phyloP scores from a whole-genome alignment of 2,113 vertebrate genomes.

The Pontoporia blainvillei region DNA sequence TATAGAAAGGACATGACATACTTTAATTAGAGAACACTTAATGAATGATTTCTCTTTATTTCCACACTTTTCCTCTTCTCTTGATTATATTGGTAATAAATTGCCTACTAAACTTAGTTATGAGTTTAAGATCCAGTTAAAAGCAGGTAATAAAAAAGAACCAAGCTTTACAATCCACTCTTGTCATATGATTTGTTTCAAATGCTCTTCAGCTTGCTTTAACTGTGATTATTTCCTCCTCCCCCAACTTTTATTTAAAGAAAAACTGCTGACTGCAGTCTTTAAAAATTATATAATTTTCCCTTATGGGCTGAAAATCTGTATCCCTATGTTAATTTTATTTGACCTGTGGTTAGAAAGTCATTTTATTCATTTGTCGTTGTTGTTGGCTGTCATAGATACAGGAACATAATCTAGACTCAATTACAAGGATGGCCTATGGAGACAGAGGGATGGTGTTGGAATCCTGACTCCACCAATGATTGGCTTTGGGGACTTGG shows the following conservation, averaged over 20 bases:
- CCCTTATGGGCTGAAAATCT: not conserved
- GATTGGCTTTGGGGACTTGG: not conserved
- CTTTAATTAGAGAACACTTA: constrained; percentile 38
- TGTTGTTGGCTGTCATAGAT: not conserved
- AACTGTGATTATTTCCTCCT: not conserved
- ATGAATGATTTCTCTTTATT: constrained; percentile 36
- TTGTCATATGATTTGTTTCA: not conserved
- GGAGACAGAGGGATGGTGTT: not conserved
- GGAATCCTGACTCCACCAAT: not conserved
- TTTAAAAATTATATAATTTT: not conserved
- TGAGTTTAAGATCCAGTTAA: not conserved
- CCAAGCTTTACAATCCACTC: not conserved
- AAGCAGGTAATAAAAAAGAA: not conserved
- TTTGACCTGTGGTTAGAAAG: not conserved
- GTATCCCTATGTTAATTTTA: not conserved
- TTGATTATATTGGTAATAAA: constrained; percentile 11
- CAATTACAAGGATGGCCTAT: not conserved
- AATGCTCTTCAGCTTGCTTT: not conserved
- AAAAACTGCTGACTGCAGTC: not conserved
- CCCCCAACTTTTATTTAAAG: not conserved
- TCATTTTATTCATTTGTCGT: not conserved
- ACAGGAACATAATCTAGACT: not conserved
- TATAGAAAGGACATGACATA: not conserved
- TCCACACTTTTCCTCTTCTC: not conserved
- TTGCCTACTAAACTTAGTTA: not conserved